Evolutionary conservation across 2,888 invertebrate genomes (phyloP).

Genomic region (Pterostichus madidus): DNA sequence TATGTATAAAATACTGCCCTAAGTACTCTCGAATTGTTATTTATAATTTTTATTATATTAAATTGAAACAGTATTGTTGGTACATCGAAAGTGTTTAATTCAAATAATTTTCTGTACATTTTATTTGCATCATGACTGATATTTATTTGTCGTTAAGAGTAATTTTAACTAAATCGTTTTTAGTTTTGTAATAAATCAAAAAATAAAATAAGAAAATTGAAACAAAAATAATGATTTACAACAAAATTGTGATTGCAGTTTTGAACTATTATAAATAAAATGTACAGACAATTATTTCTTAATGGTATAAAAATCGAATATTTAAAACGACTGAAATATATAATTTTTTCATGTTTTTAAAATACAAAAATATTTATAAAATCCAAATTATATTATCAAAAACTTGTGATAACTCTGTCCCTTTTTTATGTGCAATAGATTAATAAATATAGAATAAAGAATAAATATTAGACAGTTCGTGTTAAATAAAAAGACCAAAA

Average conservation of each 20-base stretch:
- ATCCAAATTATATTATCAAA: neutral
- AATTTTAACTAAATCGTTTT: no score
- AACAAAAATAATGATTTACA: no score
- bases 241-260: no score
- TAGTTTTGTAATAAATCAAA: no score
- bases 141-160: no score
- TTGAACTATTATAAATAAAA: neutral
- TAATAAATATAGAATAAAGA: no score
- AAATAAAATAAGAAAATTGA: no score
- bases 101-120: conserved; percentile 5
- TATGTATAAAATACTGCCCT: conserved; percentile 56
- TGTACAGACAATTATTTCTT: conserved; percentile 4
- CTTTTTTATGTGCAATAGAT: neutral
- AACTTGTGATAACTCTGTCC: conserved; percentile 11
- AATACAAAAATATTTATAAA: no score
- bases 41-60: conserved; percentile 39
- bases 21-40: conserved; percentile 39
- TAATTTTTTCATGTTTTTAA: neutral
- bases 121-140: neutral
- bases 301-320: neutral
- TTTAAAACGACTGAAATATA: neutral
- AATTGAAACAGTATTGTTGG: conserved; percentile 15
- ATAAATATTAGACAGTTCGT: neutral
- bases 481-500: neutral
- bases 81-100: neutral